Percentiles rank a stretch among this genome's conserved stretches.
Conservation (phyloP, 1,140 invertebrate species). For the Frieseomelitta varia region DNA sequence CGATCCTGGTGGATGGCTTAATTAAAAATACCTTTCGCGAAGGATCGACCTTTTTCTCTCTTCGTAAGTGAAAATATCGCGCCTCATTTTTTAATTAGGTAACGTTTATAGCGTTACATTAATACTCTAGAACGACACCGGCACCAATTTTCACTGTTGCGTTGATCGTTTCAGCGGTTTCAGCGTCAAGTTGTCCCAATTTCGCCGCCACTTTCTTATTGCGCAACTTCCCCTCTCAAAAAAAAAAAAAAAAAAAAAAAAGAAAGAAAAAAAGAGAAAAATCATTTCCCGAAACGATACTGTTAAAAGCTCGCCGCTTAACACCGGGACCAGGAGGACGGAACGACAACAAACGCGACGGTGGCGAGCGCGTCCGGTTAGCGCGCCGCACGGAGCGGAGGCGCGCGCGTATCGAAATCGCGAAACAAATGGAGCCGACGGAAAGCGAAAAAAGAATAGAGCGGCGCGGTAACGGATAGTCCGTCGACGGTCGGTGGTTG, state of each 20-base stretch:
- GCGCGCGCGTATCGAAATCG: conserved; percentile 20
- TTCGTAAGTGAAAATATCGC: background rate
- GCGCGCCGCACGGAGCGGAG: background rate
- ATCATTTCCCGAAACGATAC: background rate
- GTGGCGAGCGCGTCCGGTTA: background rate
- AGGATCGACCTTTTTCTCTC: background rate
- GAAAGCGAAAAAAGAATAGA: conserved; percentile 12
- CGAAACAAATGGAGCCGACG: conserved; percentile 27
- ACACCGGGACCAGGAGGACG: background rate
- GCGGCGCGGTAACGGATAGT: conserved; percentile 52
- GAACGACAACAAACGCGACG: background rate
- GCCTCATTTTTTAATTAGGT: background rate
- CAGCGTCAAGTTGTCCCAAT: too few species aligned
- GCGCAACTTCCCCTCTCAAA: too few species aligned
- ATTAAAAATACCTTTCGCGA: background rate
- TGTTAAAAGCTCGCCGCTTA: background rate
- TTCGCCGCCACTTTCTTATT: background rate
- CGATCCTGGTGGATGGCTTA: background rate
- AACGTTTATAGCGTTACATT: background rate
- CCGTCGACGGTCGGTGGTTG: conserved; percentile 31
- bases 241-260: too few species aligned
- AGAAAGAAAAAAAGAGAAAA: background rate
- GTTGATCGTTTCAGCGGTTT: too few species aligned
- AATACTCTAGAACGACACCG: background rate
- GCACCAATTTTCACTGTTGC: too few species aligned